Conservation (phyloP, 92 coral and sea anemone species). For the Palythoa grandiflora region DNA sequence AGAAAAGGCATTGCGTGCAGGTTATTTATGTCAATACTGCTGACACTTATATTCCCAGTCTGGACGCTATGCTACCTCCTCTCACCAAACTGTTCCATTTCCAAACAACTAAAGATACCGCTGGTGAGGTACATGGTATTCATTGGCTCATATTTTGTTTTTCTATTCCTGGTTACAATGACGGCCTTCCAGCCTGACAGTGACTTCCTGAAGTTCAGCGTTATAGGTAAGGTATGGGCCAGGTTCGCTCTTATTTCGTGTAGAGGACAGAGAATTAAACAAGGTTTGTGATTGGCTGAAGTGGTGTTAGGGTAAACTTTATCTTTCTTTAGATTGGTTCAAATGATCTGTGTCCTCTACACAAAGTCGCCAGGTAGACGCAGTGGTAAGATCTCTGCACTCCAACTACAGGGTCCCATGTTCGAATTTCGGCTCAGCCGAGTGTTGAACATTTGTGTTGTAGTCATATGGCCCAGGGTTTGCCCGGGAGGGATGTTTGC, state of each 20-base stretch:
- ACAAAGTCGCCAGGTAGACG: too few relatives aligned
- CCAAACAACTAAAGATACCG: constrained; percentile 51
- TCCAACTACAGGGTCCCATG: too few relatives aligned
- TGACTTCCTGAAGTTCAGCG: constrained; percentile 36
- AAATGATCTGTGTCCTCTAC: too few relatives aligned
- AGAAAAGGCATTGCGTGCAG: not conserved
- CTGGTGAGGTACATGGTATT: constrained; percentile 45
- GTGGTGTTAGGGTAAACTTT: too few relatives aligned
- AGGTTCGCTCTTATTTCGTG: too few relatives aligned
- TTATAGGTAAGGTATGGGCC: constrained; percentile 36
- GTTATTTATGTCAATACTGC: constrained; percentile 10
- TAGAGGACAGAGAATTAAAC: too few relatives aligned
- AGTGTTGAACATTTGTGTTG: not conserved
- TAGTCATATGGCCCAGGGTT: too few relatives aligned
- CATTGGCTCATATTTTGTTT: constrained; percentile 54
- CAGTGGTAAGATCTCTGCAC: too few relatives aligned
- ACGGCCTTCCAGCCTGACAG: constrained; percentile 44
- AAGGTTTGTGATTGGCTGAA: too few relatives aligned
- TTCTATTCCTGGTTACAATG: constrained; percentile 38
- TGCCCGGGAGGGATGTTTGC: too few relatives aligned
- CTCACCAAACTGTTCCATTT: constrained; percentile 29
- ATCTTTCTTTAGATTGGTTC: too few relatives aligned
- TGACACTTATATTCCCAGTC: constrained; percentile 42
- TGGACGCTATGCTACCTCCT: constrained; percentile 41
- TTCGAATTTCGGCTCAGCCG: too few relatives aligned